A percentile compares a stretch with the other conserved stretches of the same genome.
These are phyloP conservation scores for Thecophora atra DNA, from an alignment of 2,888 invertebrate genomes.

Conservation along the genomic window DNA sequence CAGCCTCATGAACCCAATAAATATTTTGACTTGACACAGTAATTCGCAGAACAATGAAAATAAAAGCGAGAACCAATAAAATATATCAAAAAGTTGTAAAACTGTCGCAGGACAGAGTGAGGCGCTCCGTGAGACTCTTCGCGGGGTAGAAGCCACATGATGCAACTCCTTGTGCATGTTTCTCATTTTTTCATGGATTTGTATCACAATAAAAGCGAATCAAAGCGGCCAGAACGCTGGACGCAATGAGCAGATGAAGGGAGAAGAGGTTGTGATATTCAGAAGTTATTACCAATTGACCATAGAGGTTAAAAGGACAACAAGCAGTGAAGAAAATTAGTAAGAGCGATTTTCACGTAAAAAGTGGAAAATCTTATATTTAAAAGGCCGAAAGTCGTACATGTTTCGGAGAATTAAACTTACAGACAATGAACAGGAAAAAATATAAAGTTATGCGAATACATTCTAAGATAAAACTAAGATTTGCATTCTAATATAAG, in stretches of 20 bases:
- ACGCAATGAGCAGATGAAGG: not conserved
- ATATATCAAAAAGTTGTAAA: slow-evolving; percentile 41
- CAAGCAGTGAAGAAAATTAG: not conserved
- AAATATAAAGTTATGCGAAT: no score
- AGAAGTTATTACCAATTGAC: not conserved
- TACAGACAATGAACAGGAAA: no score
- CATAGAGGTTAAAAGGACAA: not conserved
- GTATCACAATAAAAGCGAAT: not conserved
- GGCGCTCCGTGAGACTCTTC: not conserved
- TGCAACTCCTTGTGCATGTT: not conserved
- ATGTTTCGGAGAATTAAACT: no score
- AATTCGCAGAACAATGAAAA: slow-evolving; percentile 46
- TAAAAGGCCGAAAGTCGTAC: no score
- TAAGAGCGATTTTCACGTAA: no score
- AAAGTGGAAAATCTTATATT: no score
- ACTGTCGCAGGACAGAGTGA: slow-evolving; percentile 32
- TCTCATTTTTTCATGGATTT: not conserved
- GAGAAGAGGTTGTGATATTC: not conserved
- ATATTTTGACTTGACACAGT: slow-evolving; percentile 59
- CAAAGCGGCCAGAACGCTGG: not conserved
- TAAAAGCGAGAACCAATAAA: slow-evolving; percentile 42
- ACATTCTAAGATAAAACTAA: no score
- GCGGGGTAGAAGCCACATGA: not conserved
- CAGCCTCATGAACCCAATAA: slow-evolving; percentile 54
- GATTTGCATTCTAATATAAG: no score